phyloP scores from a whole-genome alignment of 2,888 invertebrate genomes.

The Allolobophora icterica region DNA sequence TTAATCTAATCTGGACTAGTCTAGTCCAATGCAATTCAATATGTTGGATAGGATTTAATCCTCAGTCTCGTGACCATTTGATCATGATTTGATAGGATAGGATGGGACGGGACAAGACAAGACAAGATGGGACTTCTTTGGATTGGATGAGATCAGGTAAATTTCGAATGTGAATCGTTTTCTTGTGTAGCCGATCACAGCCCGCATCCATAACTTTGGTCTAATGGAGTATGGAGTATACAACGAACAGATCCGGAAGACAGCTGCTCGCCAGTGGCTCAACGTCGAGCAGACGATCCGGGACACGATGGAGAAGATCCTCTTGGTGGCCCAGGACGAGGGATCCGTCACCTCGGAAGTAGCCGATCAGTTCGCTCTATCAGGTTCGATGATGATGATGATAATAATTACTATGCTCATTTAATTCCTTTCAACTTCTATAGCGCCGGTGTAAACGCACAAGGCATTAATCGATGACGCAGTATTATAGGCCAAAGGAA shows the following conservation, averaged over 20 bases:
- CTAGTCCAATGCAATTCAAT: no score
- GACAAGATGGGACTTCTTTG: no score
- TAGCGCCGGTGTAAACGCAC: neutral
- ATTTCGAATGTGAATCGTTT: neutral
- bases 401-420: slow-evolving; percentile 45
- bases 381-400: slow-evolving; percentile 42
- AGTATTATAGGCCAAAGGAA: no score
- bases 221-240: slow-evolving; percentile 31
- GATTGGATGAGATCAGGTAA: neutral
- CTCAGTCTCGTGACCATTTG: no score
- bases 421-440: neutral
- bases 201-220: slow-evolving; percentile 25
- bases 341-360: neutral
- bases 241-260: slow-evolving; percentile 28
- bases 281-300: neutral
- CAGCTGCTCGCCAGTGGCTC: slow-evolving; percentile 29
- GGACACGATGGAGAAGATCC: slow-evolving; percentile 4
- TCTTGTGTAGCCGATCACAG: slow-evolving; percentile 8
- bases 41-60: no score
- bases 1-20: no score
- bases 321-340: neutral
- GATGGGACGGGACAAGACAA: no score
- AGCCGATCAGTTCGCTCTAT: neutral
- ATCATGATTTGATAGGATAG: no score
- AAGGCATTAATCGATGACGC: no score